Base-by-base conservation (phyloP, 2,113 vertebrate genomes). In the Hucho hucho region DNA sequence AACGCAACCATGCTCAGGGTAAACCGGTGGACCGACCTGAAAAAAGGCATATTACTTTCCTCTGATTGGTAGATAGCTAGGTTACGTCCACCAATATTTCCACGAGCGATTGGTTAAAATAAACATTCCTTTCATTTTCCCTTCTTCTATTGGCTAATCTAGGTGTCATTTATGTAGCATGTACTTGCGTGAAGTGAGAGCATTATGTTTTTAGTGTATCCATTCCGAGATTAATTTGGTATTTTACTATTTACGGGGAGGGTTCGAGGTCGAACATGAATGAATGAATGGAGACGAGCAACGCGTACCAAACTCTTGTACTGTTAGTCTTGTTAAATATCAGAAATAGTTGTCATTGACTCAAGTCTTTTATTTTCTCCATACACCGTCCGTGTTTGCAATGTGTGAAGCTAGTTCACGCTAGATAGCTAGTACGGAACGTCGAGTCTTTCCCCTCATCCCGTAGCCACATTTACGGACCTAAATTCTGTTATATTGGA, bases 151-250 rank as follows among this genome's bases (percentile, higher is more conserved):
- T 89, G 90, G 92, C 20, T 64, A 0, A 0, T 6, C 1, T 2
- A 22, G 6, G 56, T 68, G 87, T 87, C 82, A 72, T 1, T 91
- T 77, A 73, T n/a, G 26, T 1, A 4, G 24, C 70, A 75, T 74
- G 76, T 14, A 68, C n/a, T 76, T 79, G 74, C 81, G 86, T 89
- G 28, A 63, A 46, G 24, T 56, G 37, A 66, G 20, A 83, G 78
- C 81, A 83, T 84, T 70, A 75, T 69, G 37, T 43, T 12, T 11
- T 43, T 83, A 86, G 73, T 53, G 79, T 72, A 58, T 80, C 79
- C 74, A 88, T 87, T 77, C 83, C 84, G 82, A 84, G 83, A 90
- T 89, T 86, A 85, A 66, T 61, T 53, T 4, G 58, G 72, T 81
- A 3, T 86, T 85, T 84, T 71, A 53, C 16, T 53, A 69, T 43